Conservation (phyloP, 2,888 invertebrate species). For the Drosophila tanythrix region DNA sequence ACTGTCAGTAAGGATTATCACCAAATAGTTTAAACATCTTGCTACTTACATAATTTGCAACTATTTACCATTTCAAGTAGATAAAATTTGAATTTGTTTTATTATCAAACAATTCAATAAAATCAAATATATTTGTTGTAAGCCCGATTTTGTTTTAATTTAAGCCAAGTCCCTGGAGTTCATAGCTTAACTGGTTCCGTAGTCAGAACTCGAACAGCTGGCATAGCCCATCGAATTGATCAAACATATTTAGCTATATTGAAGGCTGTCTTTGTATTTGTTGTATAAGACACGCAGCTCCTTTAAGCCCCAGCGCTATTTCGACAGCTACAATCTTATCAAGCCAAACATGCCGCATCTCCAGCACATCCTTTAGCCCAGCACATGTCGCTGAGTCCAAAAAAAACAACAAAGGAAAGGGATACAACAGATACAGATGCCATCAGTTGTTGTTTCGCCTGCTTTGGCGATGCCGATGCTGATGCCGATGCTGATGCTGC, state of each 20-base stretch:
- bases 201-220: constrained; percentile 33
- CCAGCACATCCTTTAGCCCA: constrained; percentile 40
- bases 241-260: constrained; percentile 13
- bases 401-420: constrained; percentile 17
- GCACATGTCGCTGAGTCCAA: constrained; percentile 39
- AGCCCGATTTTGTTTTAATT: neutral
- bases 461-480: constrained; percentile 1
- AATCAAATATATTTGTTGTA: neutral
- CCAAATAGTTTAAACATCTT: neutral
- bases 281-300: constrained; percentile 22
- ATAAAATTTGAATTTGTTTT: neutral
- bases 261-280: constrained; percentile 30
- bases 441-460: constrained; percentile 50
- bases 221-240: constrained; percentile 32
- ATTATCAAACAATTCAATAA: neutral
- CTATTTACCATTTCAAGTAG: neutral
- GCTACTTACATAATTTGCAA: neutral
- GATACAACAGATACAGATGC: constrained; percentile 41
- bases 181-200: neutral
- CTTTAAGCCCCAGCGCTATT: constrained; percentile 18
- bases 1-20: neutral
- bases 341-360: constrained; percentile 64
- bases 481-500: neutral
- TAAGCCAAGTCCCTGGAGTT: neutral
- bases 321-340: constrained; percentile 63